These are phyloP conservation scores for Solenodon paradoxus DNA, from an alignment of 2,113 vertebrate species.

Conservation along the genomic window DNA sequence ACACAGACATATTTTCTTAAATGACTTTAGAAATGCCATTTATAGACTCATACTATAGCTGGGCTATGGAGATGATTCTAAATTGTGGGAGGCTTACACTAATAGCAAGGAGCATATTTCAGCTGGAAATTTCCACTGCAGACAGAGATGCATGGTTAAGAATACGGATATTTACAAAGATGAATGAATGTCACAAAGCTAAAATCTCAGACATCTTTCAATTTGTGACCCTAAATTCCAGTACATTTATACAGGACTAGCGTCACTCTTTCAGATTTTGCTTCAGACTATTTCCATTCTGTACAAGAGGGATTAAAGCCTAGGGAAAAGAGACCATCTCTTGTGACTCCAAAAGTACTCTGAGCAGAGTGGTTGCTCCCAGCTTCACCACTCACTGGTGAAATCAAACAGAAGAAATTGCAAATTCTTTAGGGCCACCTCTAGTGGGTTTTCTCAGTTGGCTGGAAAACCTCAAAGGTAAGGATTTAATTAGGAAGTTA, in stretches of 20 bases:
- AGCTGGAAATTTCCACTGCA: neutral
- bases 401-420: conserved; percentile 52
- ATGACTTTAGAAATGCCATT: conserved; percentile 9
- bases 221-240: neutral
- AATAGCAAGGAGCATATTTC: neutral
- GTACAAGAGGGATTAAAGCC: neutral
- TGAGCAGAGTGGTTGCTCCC: neutral
- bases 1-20: neutral
- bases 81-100: neutral
- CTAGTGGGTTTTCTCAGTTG: conserved; percentile 52
- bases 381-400: conserved; percentile 19
- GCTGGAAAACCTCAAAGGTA: conserved; percentile 60
- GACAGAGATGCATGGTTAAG: neutral
- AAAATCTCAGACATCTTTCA: neutral
- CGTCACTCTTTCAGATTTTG: neutral
- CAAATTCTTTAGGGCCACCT: conserved; percentile 48
- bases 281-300: neutral
- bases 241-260: neutral
- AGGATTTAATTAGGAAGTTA: conserved; percentile 66
- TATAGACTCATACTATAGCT: neutral
- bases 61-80: neutral
- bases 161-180: neutral
- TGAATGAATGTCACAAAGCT: neutral
- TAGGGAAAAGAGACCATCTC: neutral
- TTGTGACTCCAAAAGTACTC: neutral